Evolutionary conservation across 2,888 invertebrate genomes (phyloP).

Genomic region (Pogonocherus hispidulus): DNA sequence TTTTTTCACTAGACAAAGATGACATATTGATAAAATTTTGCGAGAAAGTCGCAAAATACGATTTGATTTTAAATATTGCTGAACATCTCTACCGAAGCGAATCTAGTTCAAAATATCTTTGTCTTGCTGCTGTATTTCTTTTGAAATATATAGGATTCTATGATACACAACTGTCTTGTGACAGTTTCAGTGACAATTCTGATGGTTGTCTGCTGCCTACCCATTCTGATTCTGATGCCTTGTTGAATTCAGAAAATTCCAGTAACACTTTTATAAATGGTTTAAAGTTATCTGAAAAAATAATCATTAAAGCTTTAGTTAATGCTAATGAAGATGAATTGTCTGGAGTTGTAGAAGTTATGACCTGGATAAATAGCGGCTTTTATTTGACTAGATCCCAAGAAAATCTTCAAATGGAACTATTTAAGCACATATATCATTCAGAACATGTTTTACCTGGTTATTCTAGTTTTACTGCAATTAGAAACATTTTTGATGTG

Average conservation of each 20-base stretch:
- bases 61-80: constrained; percentile 49
- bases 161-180: constrained; percentile 7
- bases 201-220: constrained; percentile 21
- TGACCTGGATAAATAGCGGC: constrained; percentile 50
- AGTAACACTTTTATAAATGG: constrained; percentile 38
- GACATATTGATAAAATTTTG: constrained; percentile 52
- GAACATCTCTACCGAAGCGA: constrained; percentile 48
- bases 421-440: constrained; percentile 41
- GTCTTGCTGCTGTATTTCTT: constrained; percentile 52
- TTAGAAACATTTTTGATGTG: constrained; percentile 44
- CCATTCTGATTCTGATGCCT: background rate
- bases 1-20: constrained; percentile 47
- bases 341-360: constrained; percentile 48
- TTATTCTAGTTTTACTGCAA: constrained; percentile 40
- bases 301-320: constrained; percentile 53
- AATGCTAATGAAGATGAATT: constrained; percentile 44
- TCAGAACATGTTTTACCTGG: constrained; percentile 40
- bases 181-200: constrained; percentile 23
- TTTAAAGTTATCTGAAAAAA: constrained; percentile 48
- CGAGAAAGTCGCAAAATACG: constrained; percentile 47
- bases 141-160: constrained; percentile 49
- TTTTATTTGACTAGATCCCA: constrained; percentile 45
- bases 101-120: constrained; percentile 46
- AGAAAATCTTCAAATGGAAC: constrained; percentile 30
- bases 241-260: background rate